Evolutionary conservation across 1,140 invertebrate species (phyloP).

Genomic region (Listronotus oregonensis): DNA sequence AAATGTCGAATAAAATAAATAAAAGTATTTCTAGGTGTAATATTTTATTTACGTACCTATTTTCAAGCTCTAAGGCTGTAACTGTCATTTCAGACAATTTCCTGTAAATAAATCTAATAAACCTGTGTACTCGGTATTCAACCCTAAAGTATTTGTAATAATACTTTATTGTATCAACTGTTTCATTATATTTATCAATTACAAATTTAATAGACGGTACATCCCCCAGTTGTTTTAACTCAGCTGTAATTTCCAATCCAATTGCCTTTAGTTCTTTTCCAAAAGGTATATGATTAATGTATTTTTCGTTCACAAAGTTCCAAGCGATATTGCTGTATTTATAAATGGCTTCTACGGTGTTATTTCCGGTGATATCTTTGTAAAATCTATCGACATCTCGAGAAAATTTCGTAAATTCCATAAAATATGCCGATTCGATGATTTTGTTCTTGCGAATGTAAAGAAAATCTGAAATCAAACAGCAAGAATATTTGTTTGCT

Average conservation of each 20-base stretch:
- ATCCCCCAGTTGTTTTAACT: slow-evolving; percentile 71
- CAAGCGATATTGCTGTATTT: slow-evolving; percentile 72
- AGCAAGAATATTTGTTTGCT: slow-evolving; percentile 18
- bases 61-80: slow-evolving; percentile 75
- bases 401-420: slow-evolving; percentile 75
- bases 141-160: slow-evolving; percentile 75
- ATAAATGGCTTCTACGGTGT: slow-evolving; percentile 72
- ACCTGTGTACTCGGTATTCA: slow-evolving; percentile 63
- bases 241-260: slow-evolving; percentile 69
- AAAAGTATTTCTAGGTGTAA: too few species aligned
- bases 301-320: slow-evolving; percentile 73
- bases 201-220: slow-evolving; percentile 70
- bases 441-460: slow-evolving; percentile 78
- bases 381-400: slow-evolving; percentile 78
- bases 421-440: slow-evolving; percentile 79
- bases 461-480: slow-evolving; percentile 69
- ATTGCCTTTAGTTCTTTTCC: slow-evolving; percentile 75
- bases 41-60: slow-evolving; percentile 67
- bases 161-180: slow-evolving; percentile 63
- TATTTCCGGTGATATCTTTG: slow-evolving; percentile 74
- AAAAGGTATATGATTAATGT: slow-evolving; percentile 77
- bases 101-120: slow-evolving; percentile 66
- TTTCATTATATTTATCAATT: slow-evolving; percentile 57
- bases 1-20: too few species aligned
- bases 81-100: slow-evolving; percentile 72